Evolutionary conservation across 2,113 vertebrate genomes (phyloP).

Genomic region (Rhinogobius similis): DNA sequence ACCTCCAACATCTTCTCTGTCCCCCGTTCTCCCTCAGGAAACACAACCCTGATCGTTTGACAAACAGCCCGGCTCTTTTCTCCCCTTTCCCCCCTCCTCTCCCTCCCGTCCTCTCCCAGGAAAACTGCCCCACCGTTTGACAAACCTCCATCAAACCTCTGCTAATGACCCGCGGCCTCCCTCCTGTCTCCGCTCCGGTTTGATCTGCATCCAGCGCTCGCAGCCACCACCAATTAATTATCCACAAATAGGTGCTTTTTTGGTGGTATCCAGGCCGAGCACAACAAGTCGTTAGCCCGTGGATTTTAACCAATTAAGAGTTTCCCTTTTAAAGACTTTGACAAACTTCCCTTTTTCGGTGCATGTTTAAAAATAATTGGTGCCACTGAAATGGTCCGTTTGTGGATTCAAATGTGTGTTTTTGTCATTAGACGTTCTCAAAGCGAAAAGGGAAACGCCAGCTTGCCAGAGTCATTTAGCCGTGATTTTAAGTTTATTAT

Average conservation of each 20-base stretch:
- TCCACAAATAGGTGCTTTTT: constrained; percentile 6
- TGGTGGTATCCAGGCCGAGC: neutral
- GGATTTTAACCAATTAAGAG: constrained; percentile 9
- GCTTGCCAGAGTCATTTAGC: neutral
- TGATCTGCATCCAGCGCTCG: neutral
- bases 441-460: neutral
- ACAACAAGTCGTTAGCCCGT: constrained; percentile 6
- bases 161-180: neutral
- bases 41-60: too few relatives aligned
- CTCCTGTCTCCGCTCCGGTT: neutral
- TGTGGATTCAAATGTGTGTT: neutral
- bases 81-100: neutral
- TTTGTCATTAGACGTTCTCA: constrained; percentile 2
- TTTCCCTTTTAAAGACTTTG: constrained; percentile 6
- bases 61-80: too few relatives aligned
- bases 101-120: constrained; percentile 1
- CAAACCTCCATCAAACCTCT: neutral
- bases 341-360: constrained; percentile 4
- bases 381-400: neutral
- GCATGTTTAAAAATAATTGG: constrained; percentile 6
- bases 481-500: neutral
- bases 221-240: neutral
- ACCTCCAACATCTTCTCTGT: too few relatives aligned
- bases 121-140: neutral
- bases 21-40: too few relatives aligned